phyloP scores from a whole-genome alignment of 2,888 invertebrate genomes.

The Chouioia cunea region DNA sequence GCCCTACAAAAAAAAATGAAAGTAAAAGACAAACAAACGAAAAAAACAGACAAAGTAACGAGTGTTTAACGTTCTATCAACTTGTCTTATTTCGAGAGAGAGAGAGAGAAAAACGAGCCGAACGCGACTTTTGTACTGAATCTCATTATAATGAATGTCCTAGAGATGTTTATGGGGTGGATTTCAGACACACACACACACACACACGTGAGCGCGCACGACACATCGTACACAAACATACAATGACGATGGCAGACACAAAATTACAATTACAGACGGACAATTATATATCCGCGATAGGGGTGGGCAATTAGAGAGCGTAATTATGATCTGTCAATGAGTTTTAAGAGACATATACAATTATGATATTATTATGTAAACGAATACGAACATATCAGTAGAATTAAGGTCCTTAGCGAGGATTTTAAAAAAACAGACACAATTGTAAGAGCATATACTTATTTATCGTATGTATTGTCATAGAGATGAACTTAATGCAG shows the following conservation, averaged over 20 bases:
- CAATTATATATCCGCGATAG: constrained; percentile 23
- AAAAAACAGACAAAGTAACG: constrained; percentile 53
- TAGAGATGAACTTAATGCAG: constrained; percentile 36
- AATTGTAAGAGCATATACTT: constrained; percentile 41
- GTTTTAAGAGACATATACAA: constrained; percentile 43
- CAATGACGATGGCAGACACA: constrained; percentile 22
- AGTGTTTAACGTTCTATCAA: constrained; percentile 72
- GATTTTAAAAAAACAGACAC: constrained; percentile 56
- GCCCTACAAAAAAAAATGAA: constrained; percentile 75
- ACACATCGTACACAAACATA: constrained; percentile 10
- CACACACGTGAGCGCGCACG: constrained; percentile 23
- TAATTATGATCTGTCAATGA: constrained; percentile 28
- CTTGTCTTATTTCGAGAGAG: constrained; percentile 60
- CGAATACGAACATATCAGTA: constrained; percentile 68
- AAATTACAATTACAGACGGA: constrained; percentile 33
- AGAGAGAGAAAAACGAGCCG: constrained; percentile 50
- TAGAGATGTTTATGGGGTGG: constrained; percentile 29
- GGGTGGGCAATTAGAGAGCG: constrained; percentile 27
- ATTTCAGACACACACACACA: constrained; percentile 16
- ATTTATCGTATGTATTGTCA: constrained; percentile 46
- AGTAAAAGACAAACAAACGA: constrained; percentile 29
- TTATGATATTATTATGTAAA: constrained; percentile 54
- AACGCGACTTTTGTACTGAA: constrained; percentile 12
- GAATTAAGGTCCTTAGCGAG: constrained; percentile 52
- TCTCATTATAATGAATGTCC: constrained; percentile 42